Base-by-base conservation (phyloP, 2,113 vertebrate genomes). In the Hippolais icterina region DNA sequence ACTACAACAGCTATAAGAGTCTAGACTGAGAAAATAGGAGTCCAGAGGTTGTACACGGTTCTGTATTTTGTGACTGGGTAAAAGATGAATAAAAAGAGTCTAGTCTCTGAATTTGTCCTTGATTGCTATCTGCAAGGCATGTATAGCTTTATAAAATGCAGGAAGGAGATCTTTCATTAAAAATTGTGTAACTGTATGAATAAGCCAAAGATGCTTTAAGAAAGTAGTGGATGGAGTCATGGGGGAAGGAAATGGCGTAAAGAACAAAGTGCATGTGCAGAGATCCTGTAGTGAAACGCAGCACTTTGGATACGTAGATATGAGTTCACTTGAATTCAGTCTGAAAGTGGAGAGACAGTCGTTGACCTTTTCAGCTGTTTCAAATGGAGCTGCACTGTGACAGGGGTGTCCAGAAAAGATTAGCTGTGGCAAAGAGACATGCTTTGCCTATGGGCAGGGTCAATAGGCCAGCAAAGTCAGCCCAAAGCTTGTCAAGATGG, bases 331-430 rank as follows among this genome's bases (percentile, higher is more conserved):
- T 46, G 57, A 90, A 59, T 77, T 80, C 42, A 77, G 64, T 27
- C 61, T 83, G 77, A 70, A 90, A 75, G 53, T 57, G 39, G 74
- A 93, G 87, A 66, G 50, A 92, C 50, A 50, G 81, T 93, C 25
- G 16, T 79, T 96, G 96, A 97, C 97, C 96, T 97, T 98, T 97
- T 97, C 95, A 91, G 72, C 81, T 69, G 31, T 89, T 97, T 84
- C 49, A 84, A 68, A 78, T 2, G 65, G 93, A 69, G 79, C 89
- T 89, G 80, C 18, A 14, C 35, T 94, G 53, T 93, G 97, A 95
- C 95, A 96, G 59, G 59, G 61, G 70, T 95, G 89, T 93, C 89
- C 85, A 68, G 84, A 76, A 94, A 94, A 95, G 68, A 96, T 96
- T 94, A 94, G 65, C 70, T 76, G 71, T 93, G 94, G 87, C 87